These are phyloP conservation scores for Leptothorax acervorum DNA, from an alignment of 2,888 invertebrate genomes.

Conservation along the genomic window DNA sequence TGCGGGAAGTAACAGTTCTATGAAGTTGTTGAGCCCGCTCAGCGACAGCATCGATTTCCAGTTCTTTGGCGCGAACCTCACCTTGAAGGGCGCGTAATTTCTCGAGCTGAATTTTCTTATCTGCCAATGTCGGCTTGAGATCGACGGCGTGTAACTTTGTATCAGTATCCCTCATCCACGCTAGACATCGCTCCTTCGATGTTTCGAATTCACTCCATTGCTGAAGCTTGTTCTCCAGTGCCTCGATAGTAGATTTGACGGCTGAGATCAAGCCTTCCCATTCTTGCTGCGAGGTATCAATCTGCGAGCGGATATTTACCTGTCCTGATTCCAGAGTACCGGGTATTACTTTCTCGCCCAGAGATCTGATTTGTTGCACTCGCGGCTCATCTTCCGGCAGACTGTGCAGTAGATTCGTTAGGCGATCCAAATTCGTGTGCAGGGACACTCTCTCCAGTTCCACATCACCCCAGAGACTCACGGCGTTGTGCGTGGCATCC, in stretches of 20 bases:
- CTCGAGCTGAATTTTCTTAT: conserved; percentile 95
- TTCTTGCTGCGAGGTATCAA: conserved; percentile 95
- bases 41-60: conserved; percentile 96
- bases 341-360: conserved; percentile 96
- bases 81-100: conserved; percentile 93
- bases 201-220: conserved; percentile 97
- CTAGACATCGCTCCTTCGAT: conserved; percentile 93
- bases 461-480: conserved; percentile 93
- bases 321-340: conserved; percentile 94
- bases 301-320: conserved; percentile 94
- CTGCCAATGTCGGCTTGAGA: conserved; percentile 92
- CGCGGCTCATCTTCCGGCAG: conserved; percentile 95
- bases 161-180: conserved; percentile 96
- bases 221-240: conserved; percentile 93
- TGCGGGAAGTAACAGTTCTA: conserved; percentile 90
- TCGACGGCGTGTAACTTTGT: conserved; percentile 95
- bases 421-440: conserved; percentile 94
- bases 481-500: conserved; percentile 93
- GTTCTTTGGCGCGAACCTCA: conserved; percentile 95
- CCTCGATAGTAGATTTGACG: conserved; percentile 92
- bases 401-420: conserved; percentile 91
- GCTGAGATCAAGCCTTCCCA: conserved; percentile 94
- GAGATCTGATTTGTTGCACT: conserved; percentile 91
- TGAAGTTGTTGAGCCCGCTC: conserved; percentile 95
- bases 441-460: conserved; percentile 94